phyloP scores from a whole-genome alignment of 2,797 vertebrate genomes.

The Ficedula albicollis region DNA sequence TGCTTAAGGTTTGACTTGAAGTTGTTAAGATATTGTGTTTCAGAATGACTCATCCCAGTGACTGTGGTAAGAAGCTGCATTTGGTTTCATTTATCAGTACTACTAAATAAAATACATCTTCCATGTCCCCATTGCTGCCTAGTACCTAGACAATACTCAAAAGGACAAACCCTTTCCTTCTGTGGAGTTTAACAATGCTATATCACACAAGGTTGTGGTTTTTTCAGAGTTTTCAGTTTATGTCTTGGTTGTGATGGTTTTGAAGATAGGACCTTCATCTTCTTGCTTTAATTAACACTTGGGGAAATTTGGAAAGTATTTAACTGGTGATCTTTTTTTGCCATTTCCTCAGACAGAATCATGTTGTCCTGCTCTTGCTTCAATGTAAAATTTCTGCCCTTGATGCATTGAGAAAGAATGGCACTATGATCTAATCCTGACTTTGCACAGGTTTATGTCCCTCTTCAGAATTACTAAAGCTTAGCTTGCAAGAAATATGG shows the following conservation, averaged over 20 bases:
- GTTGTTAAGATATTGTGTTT: conserved; percentile 30
- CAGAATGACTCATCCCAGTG: conserved; percentile 9
- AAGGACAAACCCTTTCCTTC: neutral
- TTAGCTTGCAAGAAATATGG: neutral
- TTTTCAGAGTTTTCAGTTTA: neutral
- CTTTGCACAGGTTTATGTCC: neutral
- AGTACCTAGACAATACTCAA: neutral
- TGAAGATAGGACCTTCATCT: conserved; percentile 20
- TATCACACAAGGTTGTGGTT: neutral
- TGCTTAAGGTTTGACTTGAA: conserved; percentile 29
- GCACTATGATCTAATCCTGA: neutral
- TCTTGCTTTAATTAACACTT: conserved; percentile 16
- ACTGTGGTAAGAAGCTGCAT: neutral
- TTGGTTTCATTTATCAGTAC: conserved; percentile 41
- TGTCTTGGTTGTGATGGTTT: neutral
- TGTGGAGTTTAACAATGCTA: neutral
- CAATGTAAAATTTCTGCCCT: neutral
- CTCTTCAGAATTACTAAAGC: neutral
- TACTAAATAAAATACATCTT: conserved; percentile 4
- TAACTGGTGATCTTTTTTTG: conserved; percentile 44
- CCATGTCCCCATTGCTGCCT: neutral
- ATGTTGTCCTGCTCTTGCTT: neutral
- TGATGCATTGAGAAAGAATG: neutral
- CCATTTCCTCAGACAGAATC: conserved; percentile 30
- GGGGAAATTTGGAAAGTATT: neutral